Percentiles rank a stretch among this genome's conserved stretches.
Evolutionary conservation across 2,797 vertebrate species (phyloP).

Genomic region (Eupleurogrammus muticus): DNA sequence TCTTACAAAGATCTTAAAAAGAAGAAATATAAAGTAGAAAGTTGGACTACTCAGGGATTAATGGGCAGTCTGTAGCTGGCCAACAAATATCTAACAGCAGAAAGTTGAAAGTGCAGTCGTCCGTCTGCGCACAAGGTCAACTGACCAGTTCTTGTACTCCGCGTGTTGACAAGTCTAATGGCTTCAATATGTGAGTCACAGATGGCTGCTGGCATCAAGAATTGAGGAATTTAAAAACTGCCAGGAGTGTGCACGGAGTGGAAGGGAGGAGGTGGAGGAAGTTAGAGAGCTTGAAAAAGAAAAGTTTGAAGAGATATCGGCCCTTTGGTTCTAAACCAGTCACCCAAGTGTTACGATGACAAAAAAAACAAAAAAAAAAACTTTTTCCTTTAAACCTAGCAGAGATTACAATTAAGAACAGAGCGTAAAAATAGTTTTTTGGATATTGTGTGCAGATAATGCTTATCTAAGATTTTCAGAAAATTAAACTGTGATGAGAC

Average conservation of each 20-base stretch:
- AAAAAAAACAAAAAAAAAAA: no score
- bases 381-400: no score
- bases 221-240: constrained; percentile 4
- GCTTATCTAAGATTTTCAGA: background rate
- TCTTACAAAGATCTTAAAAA: background rate
- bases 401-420: no score
- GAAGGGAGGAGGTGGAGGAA: background rate
- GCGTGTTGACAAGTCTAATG: no score
- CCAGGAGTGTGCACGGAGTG: background rate
- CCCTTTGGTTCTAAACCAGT: background rate
- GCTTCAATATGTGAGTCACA: constrained; percentile 30
- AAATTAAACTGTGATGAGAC: background rate
- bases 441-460: background rate
- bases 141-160: no score
- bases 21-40: background rate
- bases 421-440: background rate
- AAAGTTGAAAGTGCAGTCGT: no score
- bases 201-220: constrained; percentile 19
- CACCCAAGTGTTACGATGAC: no score
- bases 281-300: no score
- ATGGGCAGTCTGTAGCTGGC: background rate
- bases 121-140: no score
- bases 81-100: no score
- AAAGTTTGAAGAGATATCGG: background rate
- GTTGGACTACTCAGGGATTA: background rate